Percentiles rank a stretch among this genome's conserved stretches.
These are phyloP conservation scores for Heterochromis multidens DNA, from an alignment of 2,113 vertebrate species.

Conservation along the genomic window DNA sequence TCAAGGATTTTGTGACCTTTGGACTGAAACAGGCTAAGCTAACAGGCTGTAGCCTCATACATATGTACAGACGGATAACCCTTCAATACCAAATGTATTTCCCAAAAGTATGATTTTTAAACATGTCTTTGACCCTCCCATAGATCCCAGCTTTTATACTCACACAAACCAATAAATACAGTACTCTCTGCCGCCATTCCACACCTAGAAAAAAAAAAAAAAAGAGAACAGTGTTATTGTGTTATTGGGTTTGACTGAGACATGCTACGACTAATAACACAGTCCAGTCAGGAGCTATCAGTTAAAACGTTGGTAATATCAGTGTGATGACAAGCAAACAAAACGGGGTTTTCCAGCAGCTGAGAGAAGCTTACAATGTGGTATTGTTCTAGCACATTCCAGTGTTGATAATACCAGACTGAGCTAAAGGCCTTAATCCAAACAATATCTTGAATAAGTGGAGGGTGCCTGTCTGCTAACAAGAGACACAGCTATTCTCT, in stretches of 20 bases:
- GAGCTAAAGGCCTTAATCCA: constrained; percentile 8
- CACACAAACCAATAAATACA: constrained; percentile 55
- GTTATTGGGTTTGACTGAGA: background rate
- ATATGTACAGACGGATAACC: background rate
- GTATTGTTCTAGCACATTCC: constrained; percentile 23
- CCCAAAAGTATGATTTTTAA: background rate
- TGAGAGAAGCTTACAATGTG: background rate
- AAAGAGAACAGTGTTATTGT: constrained; percentile 1
- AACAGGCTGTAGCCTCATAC: background rate
- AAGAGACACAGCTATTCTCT: constrained; percentile 11
- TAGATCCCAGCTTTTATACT: constrained; percentile 29
- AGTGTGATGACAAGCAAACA: background rate
- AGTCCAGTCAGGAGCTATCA: background rate
- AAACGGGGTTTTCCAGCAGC: background rate
- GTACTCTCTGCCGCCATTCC: constrained; percentile 47
- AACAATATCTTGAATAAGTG: background rate
- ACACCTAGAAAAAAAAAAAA: constrained; percentile 44
- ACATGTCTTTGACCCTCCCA: background rate
- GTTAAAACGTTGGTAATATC: background rate
- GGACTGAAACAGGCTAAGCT: background rate
- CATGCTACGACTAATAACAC: background rate
- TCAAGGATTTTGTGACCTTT: background rate
- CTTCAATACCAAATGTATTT: background rate
- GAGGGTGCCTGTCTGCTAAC: background rate
- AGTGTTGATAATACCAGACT: constrained; percentile 5